Evolutionary conservation across 2,113 vertebrate genomes (phyloP), one percentile per base, ranked within the genome.

Genomic region (Emberiza fucata): DNA sequence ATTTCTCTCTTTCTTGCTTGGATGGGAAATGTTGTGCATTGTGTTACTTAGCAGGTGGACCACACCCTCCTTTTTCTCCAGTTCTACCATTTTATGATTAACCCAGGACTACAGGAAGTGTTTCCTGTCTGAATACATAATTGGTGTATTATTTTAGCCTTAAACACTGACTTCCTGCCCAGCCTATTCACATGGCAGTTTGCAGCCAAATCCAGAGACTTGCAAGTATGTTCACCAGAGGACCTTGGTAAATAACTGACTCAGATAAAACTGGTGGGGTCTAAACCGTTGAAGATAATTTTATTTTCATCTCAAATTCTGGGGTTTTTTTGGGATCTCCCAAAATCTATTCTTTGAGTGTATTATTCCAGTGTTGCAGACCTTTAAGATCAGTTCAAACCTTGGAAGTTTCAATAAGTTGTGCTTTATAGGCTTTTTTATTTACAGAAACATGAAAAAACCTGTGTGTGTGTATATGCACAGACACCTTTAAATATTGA

Each of bases 121-220:
- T 94, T 97, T 98, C 85, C 94, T 94, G 65, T 90, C 82, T 96
- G 69, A 94, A 94, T 88, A 86, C 75, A 95, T 96, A 97, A 97
- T 89, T 79, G 70, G 76, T 88, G 66, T 92, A 83, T 96, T 96
- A 94, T 95, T 97, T 85, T 92, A 89, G 94, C 94, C 92, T 69
- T 75, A 97, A 95, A 92, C 53, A 91, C 47, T 54, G 68, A 81
- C 77, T 96, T 97, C 95, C 96, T 97, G 95, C 60, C 95, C 68
- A 7, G 60, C 73, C 56, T 97, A 44, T 92, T 97, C 94, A 91
- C 50, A 48, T 63, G 83, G 60, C 76, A 66, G 64, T 66, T 92
- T 92, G 76, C 20, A 31, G 93, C 56, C 56, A 86, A 80, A 27
- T 63, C 66, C 68, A 47, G 76, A 90, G 39, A 7, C 76, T 95